Conservation (phyloP, 2,797 vertebrate species). For the Emydoidea blandingii region DNA sequence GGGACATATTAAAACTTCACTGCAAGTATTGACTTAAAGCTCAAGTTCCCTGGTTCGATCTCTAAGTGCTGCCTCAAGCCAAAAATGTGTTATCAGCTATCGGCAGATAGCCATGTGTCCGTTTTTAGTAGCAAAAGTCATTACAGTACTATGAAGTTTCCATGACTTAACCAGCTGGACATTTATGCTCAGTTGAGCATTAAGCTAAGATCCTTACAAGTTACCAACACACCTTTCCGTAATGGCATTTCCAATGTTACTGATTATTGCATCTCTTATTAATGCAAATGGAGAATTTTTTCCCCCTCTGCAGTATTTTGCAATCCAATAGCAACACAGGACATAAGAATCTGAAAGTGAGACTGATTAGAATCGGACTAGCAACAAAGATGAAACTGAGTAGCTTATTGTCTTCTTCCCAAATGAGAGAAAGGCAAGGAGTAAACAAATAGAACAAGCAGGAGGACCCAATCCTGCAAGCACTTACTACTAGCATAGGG, state of each 20-base stretch:
- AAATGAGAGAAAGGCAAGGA: neutral
- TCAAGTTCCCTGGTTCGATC: neutral
- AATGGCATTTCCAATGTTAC: neutral
- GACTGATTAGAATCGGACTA: neutral
- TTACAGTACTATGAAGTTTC: conserved; percentile 51
- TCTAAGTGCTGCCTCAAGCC: conserved; percentile 21
- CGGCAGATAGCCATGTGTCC: conserved; percentile 67
- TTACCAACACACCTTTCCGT: neutral
- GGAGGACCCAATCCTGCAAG: neutral
- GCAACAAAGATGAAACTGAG: neutral
- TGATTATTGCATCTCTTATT: neutral
- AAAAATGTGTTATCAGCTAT: conserved; percentile 27
- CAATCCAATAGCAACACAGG: neutral
- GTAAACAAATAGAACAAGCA: neutral
- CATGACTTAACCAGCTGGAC: conserved; percentile 69
- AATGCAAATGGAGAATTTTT: neutral
- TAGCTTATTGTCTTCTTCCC: neutral
- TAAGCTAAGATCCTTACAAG: neutral
- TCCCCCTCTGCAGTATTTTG: neutral
- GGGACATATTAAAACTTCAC: conserved; percentile 29
- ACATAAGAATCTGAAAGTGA: neutral
- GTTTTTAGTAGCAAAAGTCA: conserved; percentile 70
- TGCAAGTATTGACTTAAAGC: neutral
- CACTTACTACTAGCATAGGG: neutral
- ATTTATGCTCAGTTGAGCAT: conserved; percentile 17